Evolutionary conservation across 2,888 invertebrate species (phyloP), one percentile per base, ranked within the genome.

Genomic region (Latrodectus elegans): DNA sequence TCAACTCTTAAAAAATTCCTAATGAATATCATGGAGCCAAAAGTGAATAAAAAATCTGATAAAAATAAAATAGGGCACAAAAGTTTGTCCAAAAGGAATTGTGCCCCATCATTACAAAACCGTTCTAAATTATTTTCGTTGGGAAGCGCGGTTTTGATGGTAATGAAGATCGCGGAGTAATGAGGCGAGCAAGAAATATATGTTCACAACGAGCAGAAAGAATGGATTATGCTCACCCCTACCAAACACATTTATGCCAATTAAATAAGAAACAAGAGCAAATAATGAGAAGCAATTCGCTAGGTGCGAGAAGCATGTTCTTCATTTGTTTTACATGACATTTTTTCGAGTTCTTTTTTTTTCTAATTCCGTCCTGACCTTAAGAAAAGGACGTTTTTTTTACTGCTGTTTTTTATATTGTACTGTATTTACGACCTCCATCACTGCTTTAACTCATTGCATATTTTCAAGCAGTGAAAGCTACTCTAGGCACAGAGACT

Each of bases 211-310:
- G 81, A 76, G 72, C 26, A 79, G 68, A 49, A 72, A 77, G 85
- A 85, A 85, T 85, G 75, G 79, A 85, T 85, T 80, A 85, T 79
- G 79, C 75, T 52, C 64, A 67, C 73, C 70, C 71, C 68, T 79
- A 77, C 83, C 83, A 70, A 75, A 86, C 86, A 76, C 86, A 86
- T 86, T 86, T 81, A 86, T 86, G 86, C 77, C 86, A 86, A 86
- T 86, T 86, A 86, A 86, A 86, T 84, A 64, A 65, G 75, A 86
- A 81, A 76, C 81, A 76, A 86, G 81, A 86, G 86, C 78, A 81
- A 81, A 80, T 85, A 86, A 86, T 86, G 81, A 67, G 80, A 68
- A 75, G 77, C 68, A 85, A 77, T 85, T 80, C 65, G 76, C 53
- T 53, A 86, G 86, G 86, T 86, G 86, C 76, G 75, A 86, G 86